These are phyloP conservation scores for Seira ritae DNA, from an alignment of 2,888 invertebrate species.

Conservation along the genomic window DNA sequence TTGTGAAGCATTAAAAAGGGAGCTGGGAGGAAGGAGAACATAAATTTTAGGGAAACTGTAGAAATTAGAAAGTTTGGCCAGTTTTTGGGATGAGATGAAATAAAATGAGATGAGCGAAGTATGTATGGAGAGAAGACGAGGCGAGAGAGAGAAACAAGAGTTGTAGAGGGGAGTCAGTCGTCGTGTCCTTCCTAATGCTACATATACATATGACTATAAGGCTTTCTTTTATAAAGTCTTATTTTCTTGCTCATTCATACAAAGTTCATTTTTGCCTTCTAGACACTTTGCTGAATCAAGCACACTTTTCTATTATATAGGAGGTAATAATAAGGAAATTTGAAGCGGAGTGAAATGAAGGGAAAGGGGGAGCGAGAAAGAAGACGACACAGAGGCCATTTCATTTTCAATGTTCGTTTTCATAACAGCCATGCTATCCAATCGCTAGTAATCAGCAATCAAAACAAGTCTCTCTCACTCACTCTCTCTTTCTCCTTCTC, in stretches of 20 bases:
- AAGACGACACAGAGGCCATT: conserved; percentile 26
- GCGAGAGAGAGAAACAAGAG: conserved; percentile 19
- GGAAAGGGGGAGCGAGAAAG: conserved; percentile 31
- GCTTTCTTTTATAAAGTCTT: too few relatives aligned
- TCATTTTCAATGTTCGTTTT: conserved; percentile 47
- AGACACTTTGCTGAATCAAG: conserved; percentile 40
- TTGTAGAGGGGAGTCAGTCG: too few relatives aligned
- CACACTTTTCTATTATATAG: conserved; percentile 46
- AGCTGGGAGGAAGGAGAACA: conserved; percentile 32
- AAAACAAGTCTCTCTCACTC: conserved; percentile 63
- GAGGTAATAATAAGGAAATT: conserved; percentile 53
- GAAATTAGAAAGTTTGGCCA: conserved; percentile 70
- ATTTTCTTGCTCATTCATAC: conserved; percentile 12
- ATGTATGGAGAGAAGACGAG: background rate
- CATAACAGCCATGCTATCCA: conserved; percentile 62
- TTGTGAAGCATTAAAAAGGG: conserved; percentile 56
- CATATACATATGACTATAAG: too few relatives aligned
- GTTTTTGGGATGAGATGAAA: conserved; percentile 67
- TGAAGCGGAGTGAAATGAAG: conserved; percentile 37
- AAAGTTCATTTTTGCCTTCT: conserved; percentile 8
- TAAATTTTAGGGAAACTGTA: conserved; percentile 70
- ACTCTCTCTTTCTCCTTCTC: conserved; percentile 1
- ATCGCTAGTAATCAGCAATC: conserved; percentile 69
- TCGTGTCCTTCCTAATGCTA: too few relatives aligned
- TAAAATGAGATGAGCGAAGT: conserved; percentile 62